Percentiles rank a stretch among this genome's conserved stretches.
These are phyloP conservation scores for Phania funesta DNA, from an alignment of 2,888 invertebrate species.

Conservation along the genomic window DNA sequence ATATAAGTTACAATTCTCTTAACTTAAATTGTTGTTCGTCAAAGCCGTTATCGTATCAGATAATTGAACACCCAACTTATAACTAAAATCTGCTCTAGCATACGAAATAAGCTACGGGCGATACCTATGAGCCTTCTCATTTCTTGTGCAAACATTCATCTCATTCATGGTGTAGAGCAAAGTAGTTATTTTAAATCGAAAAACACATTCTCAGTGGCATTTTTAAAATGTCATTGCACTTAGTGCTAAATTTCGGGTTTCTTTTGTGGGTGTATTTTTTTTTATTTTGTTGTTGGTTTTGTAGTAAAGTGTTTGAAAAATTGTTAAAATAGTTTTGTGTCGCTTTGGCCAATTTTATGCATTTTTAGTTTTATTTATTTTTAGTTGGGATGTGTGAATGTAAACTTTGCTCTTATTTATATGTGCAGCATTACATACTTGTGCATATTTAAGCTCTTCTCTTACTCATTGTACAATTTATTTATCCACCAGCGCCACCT, in stretches of 20 bases:
- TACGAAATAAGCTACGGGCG: no score
- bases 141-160: no score
- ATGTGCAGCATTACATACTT: neutral
- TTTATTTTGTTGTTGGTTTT: neutral
- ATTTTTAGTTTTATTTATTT: slow-evolving; percentile 50
- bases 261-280: neutral
- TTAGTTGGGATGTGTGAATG: slow-evolving; percentile 2
- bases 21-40: no score
- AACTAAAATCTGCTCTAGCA: no score
- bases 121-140: no score
- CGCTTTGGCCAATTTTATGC: slow-evolving; percentile 56
- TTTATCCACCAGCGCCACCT: slow-evolving; percentile 9
- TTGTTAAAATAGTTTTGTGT: slow-evolving; percentile 51
- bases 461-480: neutral
- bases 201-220: neutral
- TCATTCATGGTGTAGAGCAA: no score
- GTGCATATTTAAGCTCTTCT: slow-evolving; percentile 24
- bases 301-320: neutral
- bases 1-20: no score
- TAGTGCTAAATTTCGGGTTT: neutral
- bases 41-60: no score
- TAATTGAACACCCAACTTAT: no score
- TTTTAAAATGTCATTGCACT: slow-evolving; percentile 19
- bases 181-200: neutral
- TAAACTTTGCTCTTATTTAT: slow-evolving; percentile 2